These are phyloP conservation scores for Machimus atricapillus DNA, from an alignment of 2,888 invertebrate species.

Conservation along the genomic window DNA sequence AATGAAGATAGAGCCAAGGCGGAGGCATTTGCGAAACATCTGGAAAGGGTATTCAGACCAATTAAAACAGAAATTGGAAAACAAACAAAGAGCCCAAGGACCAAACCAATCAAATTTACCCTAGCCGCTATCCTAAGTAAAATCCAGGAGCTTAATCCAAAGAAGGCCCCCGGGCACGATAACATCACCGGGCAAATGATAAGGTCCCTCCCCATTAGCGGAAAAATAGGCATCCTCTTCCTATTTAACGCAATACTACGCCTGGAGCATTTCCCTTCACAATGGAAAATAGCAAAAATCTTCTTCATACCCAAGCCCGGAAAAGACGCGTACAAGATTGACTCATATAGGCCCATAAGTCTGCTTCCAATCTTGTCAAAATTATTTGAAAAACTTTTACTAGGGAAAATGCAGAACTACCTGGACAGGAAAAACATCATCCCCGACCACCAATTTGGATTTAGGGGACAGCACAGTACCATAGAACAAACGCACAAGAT, in stretches of 20 bases:
- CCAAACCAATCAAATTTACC: background rate
- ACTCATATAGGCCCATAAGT: conserved; percentile 10
- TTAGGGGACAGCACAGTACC: background rate
- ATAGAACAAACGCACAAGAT: background rate
- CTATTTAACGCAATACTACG: background rate
- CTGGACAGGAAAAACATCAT: background rate
- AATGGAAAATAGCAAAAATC: background rate
- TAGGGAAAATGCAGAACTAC: background rate
- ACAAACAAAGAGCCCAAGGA: background rate
- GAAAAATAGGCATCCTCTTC: background rate
- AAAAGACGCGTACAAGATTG: background rate
- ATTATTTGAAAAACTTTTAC: conserved; percentile 12
- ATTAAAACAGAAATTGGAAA: background rate
- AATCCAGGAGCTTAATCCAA: background rate
- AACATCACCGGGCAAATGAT: background rate
- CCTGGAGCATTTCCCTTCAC: background rate
- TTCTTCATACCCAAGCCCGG: background rate
- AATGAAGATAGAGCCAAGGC: background rate
- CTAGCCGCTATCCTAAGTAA: background rate
- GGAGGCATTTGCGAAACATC: background rate
- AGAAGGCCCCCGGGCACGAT: background rate
- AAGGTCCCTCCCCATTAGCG: background rate
- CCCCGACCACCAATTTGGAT: conserved; percentile 13
- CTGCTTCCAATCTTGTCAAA: conserved; percentile 14
- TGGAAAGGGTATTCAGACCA: background rate